Base-by-base conservation (phyloP, 2,888 invertebrate genomes). In the Amblyteles armatorius region DNA sequence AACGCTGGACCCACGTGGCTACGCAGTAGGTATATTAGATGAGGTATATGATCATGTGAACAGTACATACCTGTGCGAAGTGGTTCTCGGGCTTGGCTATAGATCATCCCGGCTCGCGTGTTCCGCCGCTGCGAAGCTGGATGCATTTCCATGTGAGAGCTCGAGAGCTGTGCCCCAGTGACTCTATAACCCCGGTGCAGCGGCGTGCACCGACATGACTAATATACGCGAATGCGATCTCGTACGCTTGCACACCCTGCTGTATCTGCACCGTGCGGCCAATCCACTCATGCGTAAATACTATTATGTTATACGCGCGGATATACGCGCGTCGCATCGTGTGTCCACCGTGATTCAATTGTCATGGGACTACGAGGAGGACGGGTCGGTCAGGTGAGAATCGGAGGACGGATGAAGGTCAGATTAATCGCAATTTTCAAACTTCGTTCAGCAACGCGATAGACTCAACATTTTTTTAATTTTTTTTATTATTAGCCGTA, bases 121-220 rank as follows among this genome's bases (percentile, higher is more conserved):
- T 74, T 60, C 55, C 55, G 60, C 33, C 72, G 36, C 26, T 65
- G 72, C 69, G 9, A 82, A 67, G 79, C 80, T 60, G 79, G 82
- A 87, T 84, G 82, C 52, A 84, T 83, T 80, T 76, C 77, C 78
- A 77, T 77, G 84, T 87, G 85, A 81, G 87, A 67, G 84, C 82
- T 85, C 76, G 83, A 84, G 69, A 84, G 82, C 82, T n/a, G 77
- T 90, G 90, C 81, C 88, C 90, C 87, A 90, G 88, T 91, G 91
- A 91, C 90, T 91, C 86, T 89, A 83, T 91, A 90, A 91, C 90
- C 90, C 78, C 83, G 87, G 77, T 73, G 57, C 67, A 72, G 19
- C 50, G 44, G 77, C 77, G 60, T 76, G 67, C 76, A 83, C 44
- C 68, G 84, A 82, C 85, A 83, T 87, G 88, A 87, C 86, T 90